These are phyloP conservation scores for Auanema freiburgensis DNA, from an alignment of 2,888 invertebrate genomes.

Conservation along the genomic window DNA sequence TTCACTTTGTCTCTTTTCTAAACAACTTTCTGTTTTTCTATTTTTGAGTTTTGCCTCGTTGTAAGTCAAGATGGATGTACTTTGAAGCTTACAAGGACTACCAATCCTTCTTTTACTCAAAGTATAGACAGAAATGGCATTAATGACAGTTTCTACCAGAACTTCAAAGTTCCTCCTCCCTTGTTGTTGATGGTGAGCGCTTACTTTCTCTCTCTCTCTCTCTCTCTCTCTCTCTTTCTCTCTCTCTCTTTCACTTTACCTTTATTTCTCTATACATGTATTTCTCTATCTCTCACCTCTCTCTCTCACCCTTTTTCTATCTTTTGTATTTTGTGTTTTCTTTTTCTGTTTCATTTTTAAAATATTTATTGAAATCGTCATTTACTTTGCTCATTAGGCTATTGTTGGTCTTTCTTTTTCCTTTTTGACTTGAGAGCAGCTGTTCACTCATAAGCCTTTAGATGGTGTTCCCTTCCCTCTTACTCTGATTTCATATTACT, in stretches of 20 bases:
- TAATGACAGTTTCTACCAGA: background rate
- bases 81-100: too few species aligned
- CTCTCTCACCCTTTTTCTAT: background rate
- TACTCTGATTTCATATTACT: background rate
- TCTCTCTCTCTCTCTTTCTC: slow-evolving; percentile 9
- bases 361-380: background rate
- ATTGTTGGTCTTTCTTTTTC: slow-evolving; percentile 8
- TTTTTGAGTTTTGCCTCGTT: too few species aligned
- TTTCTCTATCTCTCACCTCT: too few species aligned
- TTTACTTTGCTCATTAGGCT: background rate
- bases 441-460: background rate
- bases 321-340: background rate
- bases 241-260: background rate
- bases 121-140: too few species aligned
- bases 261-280: background rate
- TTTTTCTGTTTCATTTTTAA: background rate
- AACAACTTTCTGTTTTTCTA: too few species aligned
- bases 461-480: background rate
- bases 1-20: too few species aligned
- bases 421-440: background rate
- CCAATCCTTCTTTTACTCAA: too few species aligned
- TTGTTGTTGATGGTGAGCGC: background rate
- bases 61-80: too few species aligned
- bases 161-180: background rate
- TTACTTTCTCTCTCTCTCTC: slow-evolving; percentile 3